Conservation (phyloP, 2,113 vertebrate species). For the Oncorhynchus clarkii region DNA sequence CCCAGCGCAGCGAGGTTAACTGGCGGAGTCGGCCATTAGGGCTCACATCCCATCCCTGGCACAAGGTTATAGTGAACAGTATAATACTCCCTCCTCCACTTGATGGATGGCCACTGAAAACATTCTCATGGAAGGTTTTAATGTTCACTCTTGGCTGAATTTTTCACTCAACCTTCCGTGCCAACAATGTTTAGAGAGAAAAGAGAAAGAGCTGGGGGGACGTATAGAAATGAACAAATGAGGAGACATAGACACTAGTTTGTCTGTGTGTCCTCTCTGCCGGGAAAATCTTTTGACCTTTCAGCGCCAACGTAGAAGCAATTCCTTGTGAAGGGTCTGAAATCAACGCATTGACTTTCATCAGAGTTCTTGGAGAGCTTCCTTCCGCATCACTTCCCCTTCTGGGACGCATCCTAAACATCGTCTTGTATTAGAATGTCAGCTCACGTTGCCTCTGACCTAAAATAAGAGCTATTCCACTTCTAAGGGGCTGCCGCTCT, state of each 20-base stretch:
- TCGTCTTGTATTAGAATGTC: too few species aligned
- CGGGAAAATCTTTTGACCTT: slow-evolving; percentile 9
- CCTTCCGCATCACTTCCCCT: too few species aligned
- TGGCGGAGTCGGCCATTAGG: slow-evolving; percentile 49
- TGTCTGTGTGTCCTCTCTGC: slow-evolving; percentile 17
- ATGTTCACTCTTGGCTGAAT: slow-evolving; percentile 58
- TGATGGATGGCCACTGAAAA: slow-evolving; percentile 58
- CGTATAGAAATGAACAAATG: neutral
- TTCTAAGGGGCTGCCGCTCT: too few species aligned
- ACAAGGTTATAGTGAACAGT: slow-evolving; percentile 51
- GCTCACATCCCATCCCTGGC: slow-evolving; percentile 3
- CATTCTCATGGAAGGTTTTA: slow-evolving; percentile 52
- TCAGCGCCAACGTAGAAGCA: neutral
- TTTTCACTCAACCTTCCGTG: slow-evolving; percentile 64
- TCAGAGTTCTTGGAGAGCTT: too few species aligned
- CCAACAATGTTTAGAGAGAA: slow-evolving; percentile 40
- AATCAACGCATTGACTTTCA: too few species aligned
- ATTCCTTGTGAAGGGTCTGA: too few species aligned
- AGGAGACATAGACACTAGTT: slow-evolving; percentile 16
- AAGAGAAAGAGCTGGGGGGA: neutral
- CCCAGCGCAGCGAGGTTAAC: slow-evolving; percentile 43
- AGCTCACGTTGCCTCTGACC: too few species aligned
- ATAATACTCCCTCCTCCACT: slow-evolving; percentile 24
- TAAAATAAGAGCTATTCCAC: too few species aligned
- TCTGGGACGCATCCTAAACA: too few species aligned